Evolutionary conservation across 2,888 invertebrate species (phyloP).

Genomic region (Tolmerus cingulatus): DNA sequence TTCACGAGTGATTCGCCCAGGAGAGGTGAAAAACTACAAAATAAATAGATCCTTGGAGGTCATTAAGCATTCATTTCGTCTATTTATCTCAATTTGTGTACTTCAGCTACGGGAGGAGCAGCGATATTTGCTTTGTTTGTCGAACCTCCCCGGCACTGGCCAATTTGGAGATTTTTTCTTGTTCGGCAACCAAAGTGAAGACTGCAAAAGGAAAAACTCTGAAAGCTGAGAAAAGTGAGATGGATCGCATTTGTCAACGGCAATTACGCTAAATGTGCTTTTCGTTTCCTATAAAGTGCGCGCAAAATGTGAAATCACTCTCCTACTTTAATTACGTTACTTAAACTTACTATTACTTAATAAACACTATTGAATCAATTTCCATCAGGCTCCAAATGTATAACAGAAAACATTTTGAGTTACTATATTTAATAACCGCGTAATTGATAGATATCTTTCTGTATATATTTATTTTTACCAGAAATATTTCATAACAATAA

Average conservation of each 20-base stretch:
- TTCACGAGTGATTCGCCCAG: neutral
- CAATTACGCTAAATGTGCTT: neutral
- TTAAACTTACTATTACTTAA: neutral
- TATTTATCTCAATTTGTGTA: slow-evolving; percentile 33
- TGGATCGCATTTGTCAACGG: slow-evolving; percentile 24
- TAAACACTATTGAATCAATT: no score
- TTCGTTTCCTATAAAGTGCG: neutral
- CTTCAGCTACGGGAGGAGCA: neutral
- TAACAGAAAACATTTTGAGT: no score
- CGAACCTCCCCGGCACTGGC: neutral
- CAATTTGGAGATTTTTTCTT: slow-evolving; percentile 3
- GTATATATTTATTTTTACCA: no score
- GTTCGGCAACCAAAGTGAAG: slow-evolving; percentile 6
- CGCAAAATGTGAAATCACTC: neutral
- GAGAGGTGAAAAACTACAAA: neutral
- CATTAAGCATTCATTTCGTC: slow-evolving; percentile 32
- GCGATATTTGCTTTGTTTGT: neutral
- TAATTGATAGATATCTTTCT: no score
- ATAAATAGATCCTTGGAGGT: slow-evolving; percentile 29
- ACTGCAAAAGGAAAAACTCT: neutral
- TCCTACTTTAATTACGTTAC: neutral
- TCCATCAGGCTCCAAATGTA: no score
- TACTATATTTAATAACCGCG: no score
- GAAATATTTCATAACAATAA: no score
- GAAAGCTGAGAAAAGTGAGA: slow-evolving; percentile 3